Percentiles rank a stretch among this genome's conserved stretches.
Evolutionary conservation across 2,113 vertebrate genomes (phyloP).

Genomic region (Verasper variegatus): DNA sequence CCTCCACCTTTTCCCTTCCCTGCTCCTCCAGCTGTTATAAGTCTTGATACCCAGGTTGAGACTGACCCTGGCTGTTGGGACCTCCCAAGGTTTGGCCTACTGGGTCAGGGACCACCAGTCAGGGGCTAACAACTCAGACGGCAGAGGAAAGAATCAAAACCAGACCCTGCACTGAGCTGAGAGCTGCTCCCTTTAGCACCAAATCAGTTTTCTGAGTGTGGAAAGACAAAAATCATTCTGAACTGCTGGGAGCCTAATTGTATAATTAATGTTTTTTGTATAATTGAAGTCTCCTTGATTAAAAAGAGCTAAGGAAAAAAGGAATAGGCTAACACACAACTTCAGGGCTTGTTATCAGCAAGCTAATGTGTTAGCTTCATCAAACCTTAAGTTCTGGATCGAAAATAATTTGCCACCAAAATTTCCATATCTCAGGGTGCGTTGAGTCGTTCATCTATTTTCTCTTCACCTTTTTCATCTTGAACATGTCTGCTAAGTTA

Average conservation of each 20-base stretch:
- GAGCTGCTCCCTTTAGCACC: background rate
- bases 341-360: background rate
- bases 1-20: background rate
- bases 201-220: background rate
- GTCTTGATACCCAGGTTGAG: constrained; percentile 2
- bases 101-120: constrained; percentile 42
- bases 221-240: background rate
- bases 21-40: constrained; percentile 6
- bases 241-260: background rate
- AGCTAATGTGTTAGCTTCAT: background rate
- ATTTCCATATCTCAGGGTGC: background rate
- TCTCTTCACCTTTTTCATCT: background rate
- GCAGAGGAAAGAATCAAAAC: constrained; percentile 16
- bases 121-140: constrained; percentile 35
- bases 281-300: background rate
- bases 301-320: background rate
- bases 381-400: background rate
- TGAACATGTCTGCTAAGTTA: background rate
- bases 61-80: constrained; percentile 28
- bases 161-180: background rate
- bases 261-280: background rate
- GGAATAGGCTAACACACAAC: background rate
- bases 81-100: constrained; percentile 8
- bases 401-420: background rate
- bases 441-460: background rate